Evolutionary conservation across 2,113 vertebrate genomes (phyloP), one percentile per base, ranked within the genome.

Genomic region (Cairina moschata): DNA sequence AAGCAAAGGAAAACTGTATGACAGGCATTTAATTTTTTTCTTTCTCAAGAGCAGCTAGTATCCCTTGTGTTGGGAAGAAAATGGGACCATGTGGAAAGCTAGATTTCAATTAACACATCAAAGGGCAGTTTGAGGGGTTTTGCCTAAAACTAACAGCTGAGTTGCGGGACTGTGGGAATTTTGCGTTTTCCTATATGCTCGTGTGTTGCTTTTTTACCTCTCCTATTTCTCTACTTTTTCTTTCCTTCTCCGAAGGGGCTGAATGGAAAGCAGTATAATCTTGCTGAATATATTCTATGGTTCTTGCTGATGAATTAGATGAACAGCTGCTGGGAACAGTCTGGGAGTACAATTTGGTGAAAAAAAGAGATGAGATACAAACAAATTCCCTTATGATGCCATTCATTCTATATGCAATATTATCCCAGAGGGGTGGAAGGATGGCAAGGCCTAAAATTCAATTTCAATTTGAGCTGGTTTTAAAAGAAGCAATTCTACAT

Each of bases 221-320:
- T 88, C 42, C 65, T 77, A 63, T 38, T 88, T 88, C 79, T 86
- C 79, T 83, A 15, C 73, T 88, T 62, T 59, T 83, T 52, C 11
- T 75, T 52, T 86, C 76, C 74, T 63, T 88, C 74, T 91, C 83
- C 0, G 1, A 89, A 92, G 74, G 63, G 74, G 71, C 63, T 8
- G 20, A 84, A 91, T 67, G 40, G 40, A 94, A 93, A 95, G 73
- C 58, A 73, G n/a, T 91, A 62, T 93, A 87, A 95, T 95, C 73
- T 81, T 54, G 38, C 59, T 79, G 83, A 94, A 94, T 93, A 73
- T 69, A 83, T 79, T 86, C 62, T 72, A 11, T 93, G 66, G 88
- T 83, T 96, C 86, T 96, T 96, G 90, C 93, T 89, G 90, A 88
- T 94, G 86, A 94, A 95, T 92, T 90, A 96, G 86, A 91, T 73